Base-by-base conservation (phyloP, 2,888 invertebrate species). In the Noctua pronuba region DNA sequence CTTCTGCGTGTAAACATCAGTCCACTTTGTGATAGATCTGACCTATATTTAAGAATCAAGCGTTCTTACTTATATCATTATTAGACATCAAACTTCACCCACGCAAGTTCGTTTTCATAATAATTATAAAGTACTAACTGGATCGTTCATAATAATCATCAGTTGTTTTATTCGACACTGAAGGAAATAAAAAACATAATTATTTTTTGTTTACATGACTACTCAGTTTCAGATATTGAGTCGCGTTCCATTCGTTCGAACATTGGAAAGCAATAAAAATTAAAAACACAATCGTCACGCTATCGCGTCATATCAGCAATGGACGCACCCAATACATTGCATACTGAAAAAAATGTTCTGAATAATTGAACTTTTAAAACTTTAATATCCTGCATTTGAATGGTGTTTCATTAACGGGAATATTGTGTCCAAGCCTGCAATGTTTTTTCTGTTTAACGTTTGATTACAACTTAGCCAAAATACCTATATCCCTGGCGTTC, bases 221-320 rank as follows among this genome's bases (percentile, higher is more conserved):
- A 64, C 49, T 62, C 58, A 18, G 35, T 52, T 70, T 72, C 38
- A 18, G 21, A 60, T 52, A 81, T 66, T 69, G 41, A 65, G 58
- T 58, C 6, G 28, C 11, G 38, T 52, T 46, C 6, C 80, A 65
- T 55, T 62, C 41, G 44, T 62, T 79, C 44, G 18, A 52, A 35
- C 21, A 24, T n/a, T 16, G 52, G 28, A 24, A 13, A 31, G 31
- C 38, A 80, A 71, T 78, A 38, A 68, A 79, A 71, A 55, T 64
- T 66, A 21, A 76, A 78, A 81, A 38, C n/a, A 21, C 28, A 74
- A 58, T 75, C 11, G n/a, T 69, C 38, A 81, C 49, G 28, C 41
- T 31, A 11, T 49, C 62, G 18, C 21, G 16, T 49, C 58, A 41
- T 49, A n/a, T 58, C 44, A 65, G 28, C 7, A 62, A 71, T 71